Evolutionary conservation across 2,888 invertebrate genomes (phyloP).

Genomic region (Toxonevra muliebris): DNA sequence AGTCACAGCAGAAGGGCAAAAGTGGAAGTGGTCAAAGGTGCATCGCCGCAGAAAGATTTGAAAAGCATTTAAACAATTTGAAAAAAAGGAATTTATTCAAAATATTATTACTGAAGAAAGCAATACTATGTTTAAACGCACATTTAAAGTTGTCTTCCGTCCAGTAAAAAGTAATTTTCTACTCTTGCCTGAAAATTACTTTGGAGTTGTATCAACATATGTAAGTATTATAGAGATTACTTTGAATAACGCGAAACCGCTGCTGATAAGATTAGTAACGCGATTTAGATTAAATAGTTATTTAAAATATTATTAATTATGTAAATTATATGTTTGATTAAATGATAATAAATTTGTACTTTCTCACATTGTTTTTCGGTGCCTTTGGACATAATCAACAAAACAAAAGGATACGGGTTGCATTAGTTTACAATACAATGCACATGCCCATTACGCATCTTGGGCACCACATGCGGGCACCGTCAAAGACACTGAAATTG

Average conservation of each 20-base stretch:
- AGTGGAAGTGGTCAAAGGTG: background rate
- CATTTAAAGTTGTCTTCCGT: constrained; percentile 63
- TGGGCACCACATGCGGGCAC: constrained; percentile 62
- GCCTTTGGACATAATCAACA: constrained; percentile 1
- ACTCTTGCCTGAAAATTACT: constrained; percentile 62
- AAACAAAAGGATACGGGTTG: constrained; percentile 62
- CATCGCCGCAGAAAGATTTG: background rate
- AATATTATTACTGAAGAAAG: background rate
- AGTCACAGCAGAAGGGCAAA: background rate
- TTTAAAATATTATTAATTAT: too few species aligned
- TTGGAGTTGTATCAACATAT: constrained; percentile 62
- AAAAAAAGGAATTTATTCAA: background rate
- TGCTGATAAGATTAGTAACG: constrained; percentile 5
- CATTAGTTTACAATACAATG: constrained; percentile 58
- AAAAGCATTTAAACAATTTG: background rate
- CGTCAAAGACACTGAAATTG: constrained; percentile 64
- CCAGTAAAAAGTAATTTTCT: constrained; percentile 62
- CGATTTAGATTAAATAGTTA: too few species aligned
- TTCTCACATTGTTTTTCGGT: constrained; percentile 16
- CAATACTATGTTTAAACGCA: constrained; percentile 62
- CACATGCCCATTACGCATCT: constrained; percentile 60
- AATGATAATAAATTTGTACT: too few species aligned
- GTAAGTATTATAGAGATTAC: constrained; percentile 52
- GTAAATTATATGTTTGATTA: too few species aligned
- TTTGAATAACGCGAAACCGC: background rate